These are phyloP conservation scores for Microctenopoma steveboyesi DNA, from an alignment of 2,797 vertebrate genomes.

Conservation along the genomic window DNA sequence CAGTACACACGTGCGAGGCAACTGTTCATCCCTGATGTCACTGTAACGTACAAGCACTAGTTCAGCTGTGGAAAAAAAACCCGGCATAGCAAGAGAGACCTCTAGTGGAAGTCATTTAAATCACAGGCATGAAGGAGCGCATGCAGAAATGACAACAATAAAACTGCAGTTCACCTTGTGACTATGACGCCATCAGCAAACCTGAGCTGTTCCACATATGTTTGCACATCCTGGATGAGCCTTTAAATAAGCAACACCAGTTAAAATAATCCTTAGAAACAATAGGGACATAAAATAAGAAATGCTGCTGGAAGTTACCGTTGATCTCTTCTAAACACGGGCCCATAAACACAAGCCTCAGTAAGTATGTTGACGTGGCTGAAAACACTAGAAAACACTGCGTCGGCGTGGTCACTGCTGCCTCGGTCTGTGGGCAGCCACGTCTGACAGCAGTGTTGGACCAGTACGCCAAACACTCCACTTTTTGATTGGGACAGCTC, in stretches of 20 bases:
- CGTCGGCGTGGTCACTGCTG: slow-evolving; percentile 35
- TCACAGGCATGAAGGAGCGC: background rate
- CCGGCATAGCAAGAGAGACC: slow-evolving; percentile 22
- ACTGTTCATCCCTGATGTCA: slow-evolving; percentile 89
- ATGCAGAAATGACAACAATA: background rate
- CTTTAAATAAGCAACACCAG: slow-evolving; percentile 69
- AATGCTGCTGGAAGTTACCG: slow-evolving; percentile 77
- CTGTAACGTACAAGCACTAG: slow-evolving; percentile 75
- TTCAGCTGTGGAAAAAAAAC: background rate
- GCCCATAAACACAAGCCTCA: slow-evolving; percentile 92
- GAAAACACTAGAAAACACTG: slow-evolving; percentile 81
- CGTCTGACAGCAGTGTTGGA: slow-evolving; percentile 88
- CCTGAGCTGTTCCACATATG: slow-evolving; percentile 89
- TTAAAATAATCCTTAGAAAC: background rate
- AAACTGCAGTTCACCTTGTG: slow-evolving; percentile 76
- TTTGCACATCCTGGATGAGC: slow-evolving; percentile 90
- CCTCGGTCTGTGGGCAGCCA: slow-evolving; percentile 81
- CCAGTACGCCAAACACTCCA: slow-evolving; percentile 90
- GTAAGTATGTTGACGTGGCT: slow-evolving; percentile 85
- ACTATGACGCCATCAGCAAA: slow-evolving; percentile 87
- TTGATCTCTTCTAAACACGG: slow-evolving; percentile 93
- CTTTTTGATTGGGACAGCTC: slow-evolving; percentile 90
- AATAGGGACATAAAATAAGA: too few species aligned
- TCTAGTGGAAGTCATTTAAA: slow-evolving; percentile 48
- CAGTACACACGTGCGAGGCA: slow-evolving; percentile 88